Percentiles rank a stretch among this genome's conserved stretches.
These are phyloP conservation scores for Bombus superbus DNA, from an alignment of 1,140 invertebrate genomes.

Conservation along the genomic window DNA sequence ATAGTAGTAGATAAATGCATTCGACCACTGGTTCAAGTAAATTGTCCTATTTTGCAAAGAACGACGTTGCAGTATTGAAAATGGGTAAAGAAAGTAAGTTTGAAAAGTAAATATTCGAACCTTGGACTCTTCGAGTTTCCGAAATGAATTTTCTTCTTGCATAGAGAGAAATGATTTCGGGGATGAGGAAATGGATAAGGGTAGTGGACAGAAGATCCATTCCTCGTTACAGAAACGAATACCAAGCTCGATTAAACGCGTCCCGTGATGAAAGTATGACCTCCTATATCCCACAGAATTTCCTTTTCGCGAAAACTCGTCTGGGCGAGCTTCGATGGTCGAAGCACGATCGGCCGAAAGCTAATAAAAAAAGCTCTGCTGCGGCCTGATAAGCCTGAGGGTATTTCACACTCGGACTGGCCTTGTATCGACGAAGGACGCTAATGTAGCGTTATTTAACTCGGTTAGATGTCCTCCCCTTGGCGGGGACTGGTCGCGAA, in stretches of 20 bases:
- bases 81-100: no score
- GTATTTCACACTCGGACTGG: slow-evolving; percentile 83
- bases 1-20: no score
- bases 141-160: neutral
- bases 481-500: slow-evolving; percentile 25
- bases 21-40: no score
- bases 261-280: slow-evolving; percentile 14
- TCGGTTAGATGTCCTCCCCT: slow-evolving; percentile 74
- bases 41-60: no score
- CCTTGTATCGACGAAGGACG: slow-evolving; percentile 75
- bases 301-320: neutral
- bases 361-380: slow-evolving; percentile 74
- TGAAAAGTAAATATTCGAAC: no score
- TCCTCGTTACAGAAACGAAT: slow-evolving; percentile 9
- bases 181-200: neutral
- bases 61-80: no score
- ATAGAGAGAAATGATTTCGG: no score
- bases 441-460: slow-evolving; percentile 83
- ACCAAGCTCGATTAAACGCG: slow-evolving; percentile 49
- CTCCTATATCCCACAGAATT: slow-evolving; percentile 11
- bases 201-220: neutral
- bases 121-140: no score
- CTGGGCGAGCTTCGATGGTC: neutral
- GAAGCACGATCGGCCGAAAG: slow-evolving; percentile 33
- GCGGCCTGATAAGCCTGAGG: slow-evolving; percentile 79